Percentiles rank a stretch among this genome's conserved stretches.
Conservation (phyloP, 30 jellyfish, hydroid and myxozoan genomes). For the Calvadosia cruxmelitensis region DNA sequence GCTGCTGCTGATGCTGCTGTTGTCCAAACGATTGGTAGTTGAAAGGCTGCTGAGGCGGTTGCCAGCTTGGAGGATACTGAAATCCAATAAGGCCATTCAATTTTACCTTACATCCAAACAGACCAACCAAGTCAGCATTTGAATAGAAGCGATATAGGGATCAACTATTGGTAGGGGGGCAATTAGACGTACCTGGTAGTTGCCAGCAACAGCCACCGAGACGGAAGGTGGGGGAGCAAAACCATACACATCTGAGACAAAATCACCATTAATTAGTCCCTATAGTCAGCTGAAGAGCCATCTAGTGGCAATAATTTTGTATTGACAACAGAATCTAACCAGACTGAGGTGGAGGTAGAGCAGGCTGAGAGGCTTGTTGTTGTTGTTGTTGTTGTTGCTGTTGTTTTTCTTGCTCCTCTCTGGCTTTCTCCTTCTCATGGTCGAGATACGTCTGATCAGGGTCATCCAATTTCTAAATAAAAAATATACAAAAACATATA, state of each 20-base stretch:
- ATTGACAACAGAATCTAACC: too few species aligned
- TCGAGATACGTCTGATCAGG: conserved; percentile 49
- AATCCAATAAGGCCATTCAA: too few species aligned
- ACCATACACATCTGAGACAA: neutral
- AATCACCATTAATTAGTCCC: too few species aligned
- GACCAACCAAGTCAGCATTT: too few species aligned
- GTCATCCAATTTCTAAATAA: conserved; percentile 43
- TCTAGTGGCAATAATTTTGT: too few species aligned
- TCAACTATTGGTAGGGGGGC: too few species aligned
- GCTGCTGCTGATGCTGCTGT: conserved; percentile 15
- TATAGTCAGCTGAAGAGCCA: too few species aligned
- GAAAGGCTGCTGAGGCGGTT: conserved; percentile 26
- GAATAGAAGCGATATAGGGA: too few species aligned
- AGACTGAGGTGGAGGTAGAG: too few species aligned
- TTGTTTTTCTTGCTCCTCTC: conserved; percentile 32
- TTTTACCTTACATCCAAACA: too few species aligned
- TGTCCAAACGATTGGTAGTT: neutral
- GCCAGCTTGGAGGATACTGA: conserved; percentile 20
- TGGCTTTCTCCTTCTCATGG: conserved; percentile 25
- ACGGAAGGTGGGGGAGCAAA: neutral
- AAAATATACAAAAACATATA: neutral
- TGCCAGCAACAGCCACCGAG: neutral
- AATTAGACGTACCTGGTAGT: conserved; percentile 3
- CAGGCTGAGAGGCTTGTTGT: conserved; percentile 10
- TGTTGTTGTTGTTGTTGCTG: conserved; percentile 34